These are phyloP conservation scores for Siderastrea radians DNA, from an alignment of 92 coral and sea anemone species.

Conservation along the genomic window DNA sequence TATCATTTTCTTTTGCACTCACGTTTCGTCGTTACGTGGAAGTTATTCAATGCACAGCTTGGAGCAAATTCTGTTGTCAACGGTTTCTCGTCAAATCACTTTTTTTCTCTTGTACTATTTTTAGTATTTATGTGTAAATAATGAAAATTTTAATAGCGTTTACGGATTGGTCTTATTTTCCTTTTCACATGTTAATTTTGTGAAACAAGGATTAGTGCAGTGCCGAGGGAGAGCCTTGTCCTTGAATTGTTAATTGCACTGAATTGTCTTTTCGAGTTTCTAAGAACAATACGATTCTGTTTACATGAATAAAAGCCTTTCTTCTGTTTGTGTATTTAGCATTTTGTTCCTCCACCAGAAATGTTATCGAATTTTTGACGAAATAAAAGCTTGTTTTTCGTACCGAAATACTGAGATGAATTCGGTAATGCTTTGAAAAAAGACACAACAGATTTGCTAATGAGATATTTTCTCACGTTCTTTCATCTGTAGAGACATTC, in stretches of 20 bases:
- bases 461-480: neutral
- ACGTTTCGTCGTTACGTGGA: neutral
- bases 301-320: neutral
- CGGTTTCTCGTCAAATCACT: neutral
- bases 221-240: neutral
- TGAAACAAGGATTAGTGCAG: constrained; percentile 3
- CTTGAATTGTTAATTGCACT: constrained; percentile 23
- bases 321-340: constrained; percentile 13
- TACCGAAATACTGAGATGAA: no score
- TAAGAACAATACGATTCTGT: constrained; percentile 1
- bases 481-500: neutral
- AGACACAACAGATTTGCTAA: neutral
- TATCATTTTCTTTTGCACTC: neutral
- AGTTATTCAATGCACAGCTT: neutral
- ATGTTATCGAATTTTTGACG: neutral
- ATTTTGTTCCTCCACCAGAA: neutral
- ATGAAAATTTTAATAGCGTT: neutral
- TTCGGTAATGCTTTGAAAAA: neutral
- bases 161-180: neutral
- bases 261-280: neutral
- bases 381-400: neutral
- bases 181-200: constrained; percentile 25
- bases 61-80: neutral
- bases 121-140: neutral
- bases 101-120: neutral